Conservation (phyloP, 2,888 invertebrate species). For the Ennomos quercinarius region DNA sequence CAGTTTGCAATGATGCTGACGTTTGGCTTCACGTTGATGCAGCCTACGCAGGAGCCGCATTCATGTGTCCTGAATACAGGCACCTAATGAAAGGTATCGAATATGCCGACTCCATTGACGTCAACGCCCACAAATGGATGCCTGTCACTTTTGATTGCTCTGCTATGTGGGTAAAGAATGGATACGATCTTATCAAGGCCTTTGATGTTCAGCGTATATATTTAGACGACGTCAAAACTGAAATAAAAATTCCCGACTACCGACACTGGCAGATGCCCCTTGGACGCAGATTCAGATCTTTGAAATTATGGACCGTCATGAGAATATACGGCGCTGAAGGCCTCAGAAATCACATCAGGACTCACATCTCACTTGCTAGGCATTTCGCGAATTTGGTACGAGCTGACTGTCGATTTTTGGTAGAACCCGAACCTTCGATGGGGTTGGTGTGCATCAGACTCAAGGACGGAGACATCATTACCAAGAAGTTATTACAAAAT, state of each 20-base stretch:
- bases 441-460: conserved; percentile 96
- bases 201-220: conserved; percentile 97
- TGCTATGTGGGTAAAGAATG: conserved; percentile 95
- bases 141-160: conserved; percentile 98
- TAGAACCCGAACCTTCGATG: conserved; percentile 89
- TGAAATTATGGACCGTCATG: conserved; percentile 97
- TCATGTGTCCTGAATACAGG: conserved; percentile 96
- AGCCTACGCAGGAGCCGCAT: conserved; percentile 97
- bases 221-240: conserved; percentile 86
- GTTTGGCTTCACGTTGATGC: conserved; percentile 98
- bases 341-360: conserved; percentile 90
- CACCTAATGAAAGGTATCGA: conserved; percentile 91
- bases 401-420: conserved; percentile 91
- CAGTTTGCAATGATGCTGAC: conserved; percentile 89
- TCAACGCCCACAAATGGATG: conserved; percentile 98
- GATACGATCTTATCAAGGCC: conserved; percentile 91
- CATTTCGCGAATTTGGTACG: conserved; percentile 90
- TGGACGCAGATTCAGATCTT: conserved; percentile 93
- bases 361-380: conserved; percentile 90
- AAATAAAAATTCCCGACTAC: conserved; percentile 86
- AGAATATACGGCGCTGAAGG: conserved; percentile 93
- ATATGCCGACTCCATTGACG: conserved; percentile 94
- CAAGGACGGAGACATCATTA: conserved; percentile 89
- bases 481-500: conserved; percentile 89
- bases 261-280: conserved; percentile 95